phyloP scores from a whole-genome alignment of 2,113 vertebrate genomes.

The Emydura subglobosa region DNA sequence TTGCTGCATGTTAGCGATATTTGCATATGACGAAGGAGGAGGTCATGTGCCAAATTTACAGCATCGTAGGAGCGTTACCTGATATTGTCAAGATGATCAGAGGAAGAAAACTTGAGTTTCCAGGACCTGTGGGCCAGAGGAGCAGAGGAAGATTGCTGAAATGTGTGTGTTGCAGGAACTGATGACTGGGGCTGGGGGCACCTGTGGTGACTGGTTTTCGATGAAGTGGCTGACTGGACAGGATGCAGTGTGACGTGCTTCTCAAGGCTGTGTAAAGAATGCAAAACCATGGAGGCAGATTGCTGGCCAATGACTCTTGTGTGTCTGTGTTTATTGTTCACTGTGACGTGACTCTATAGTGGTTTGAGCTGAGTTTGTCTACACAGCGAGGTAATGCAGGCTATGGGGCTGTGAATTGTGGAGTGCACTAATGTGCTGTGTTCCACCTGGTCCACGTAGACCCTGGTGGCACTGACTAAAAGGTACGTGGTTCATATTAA shows the following conservation, averaged over 20 bases:
- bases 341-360: neutral
- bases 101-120: neutral
- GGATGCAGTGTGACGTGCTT: neutral
- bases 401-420: neutral
- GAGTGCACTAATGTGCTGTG: neutral
- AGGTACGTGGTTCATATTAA: too few species aligned
- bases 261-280: neutral
- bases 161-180: neutral
- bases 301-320: neutral
- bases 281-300: neutral
- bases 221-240: neutral
- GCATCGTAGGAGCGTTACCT: neutral
- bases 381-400: neutral
- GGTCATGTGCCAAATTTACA: neutral
- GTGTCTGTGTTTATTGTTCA: neutral
- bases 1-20: neutral
- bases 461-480: too few species aligned
- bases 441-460: neutral
- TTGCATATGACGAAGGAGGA: neutral
- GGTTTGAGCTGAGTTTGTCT: too few species aligned
- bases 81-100: neutral
- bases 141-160: neutral
- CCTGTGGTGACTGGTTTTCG: too few species aligned
- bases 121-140: neutral
- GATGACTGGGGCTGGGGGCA: too few species aligned